Evolutionary conservation across 2,113 vertebrate species (phyloP).

Genomic region (Mus musculus): DNA sequence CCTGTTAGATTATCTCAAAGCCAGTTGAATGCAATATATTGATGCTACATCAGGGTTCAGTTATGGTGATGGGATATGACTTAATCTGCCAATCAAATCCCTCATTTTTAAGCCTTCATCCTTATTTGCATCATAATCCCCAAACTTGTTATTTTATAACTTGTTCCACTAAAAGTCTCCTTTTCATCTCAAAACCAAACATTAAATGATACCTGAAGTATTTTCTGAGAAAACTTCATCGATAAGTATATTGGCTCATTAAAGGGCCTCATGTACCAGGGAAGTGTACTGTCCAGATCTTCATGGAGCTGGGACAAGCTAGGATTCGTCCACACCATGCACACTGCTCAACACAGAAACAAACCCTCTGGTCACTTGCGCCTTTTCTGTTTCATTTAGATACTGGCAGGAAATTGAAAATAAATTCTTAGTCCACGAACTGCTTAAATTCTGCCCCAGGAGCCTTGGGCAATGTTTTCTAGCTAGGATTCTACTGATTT

Average conservation of each 20-base stretch:
- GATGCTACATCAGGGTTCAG: neutral
- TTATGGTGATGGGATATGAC: neutral
- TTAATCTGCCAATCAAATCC: neutral
- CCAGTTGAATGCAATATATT: fast-evolving
- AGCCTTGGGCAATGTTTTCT: neutral
- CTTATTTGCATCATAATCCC: neutral
- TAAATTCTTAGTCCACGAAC: neutral
- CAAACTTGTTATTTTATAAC: neutral
- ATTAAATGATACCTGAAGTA: neutral
- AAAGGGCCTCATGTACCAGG: neutral
- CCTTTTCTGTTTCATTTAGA: neutral
- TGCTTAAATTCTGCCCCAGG: neutral
- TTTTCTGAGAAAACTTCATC: neutral
- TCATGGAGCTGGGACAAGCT: neutral
- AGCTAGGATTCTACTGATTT: neutral
- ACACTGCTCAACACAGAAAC: neutral
- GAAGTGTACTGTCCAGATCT: neutral
- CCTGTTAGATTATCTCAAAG: neutral
- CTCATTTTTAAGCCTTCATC: neutral
- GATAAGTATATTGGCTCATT: neutral
- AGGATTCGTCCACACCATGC: too few relatives aligned
- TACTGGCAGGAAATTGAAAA: neutral
- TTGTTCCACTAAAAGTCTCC: too few relatives aligned
- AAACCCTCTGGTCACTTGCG: neutral
- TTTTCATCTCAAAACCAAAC: neutral